These are phyloP conservation scores for Strigamia maritima DNA, from an alignment of 2,888 invertebrate genomes.

Conservation along the genomic window DNA sequence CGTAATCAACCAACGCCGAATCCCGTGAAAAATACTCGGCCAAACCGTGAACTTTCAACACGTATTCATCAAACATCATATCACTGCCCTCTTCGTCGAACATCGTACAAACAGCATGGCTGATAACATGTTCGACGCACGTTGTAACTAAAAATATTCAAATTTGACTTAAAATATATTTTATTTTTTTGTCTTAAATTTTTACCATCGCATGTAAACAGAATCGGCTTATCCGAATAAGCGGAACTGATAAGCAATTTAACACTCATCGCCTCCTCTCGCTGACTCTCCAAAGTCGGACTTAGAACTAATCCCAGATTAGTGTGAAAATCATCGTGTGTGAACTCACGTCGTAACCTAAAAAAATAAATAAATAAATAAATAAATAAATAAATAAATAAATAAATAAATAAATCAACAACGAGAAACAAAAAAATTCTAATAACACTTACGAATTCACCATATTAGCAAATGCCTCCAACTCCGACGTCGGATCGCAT, in stretches of 20 bases:
- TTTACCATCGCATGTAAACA: conserved; percentile 89
- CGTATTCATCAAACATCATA: conserved; percentile 58
- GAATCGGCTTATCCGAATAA: conserved; percentile 61
- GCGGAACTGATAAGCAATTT: conserved; percentile 75
- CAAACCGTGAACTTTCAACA: conserved; percentile 77
- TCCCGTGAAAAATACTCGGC: conserved; percentile 80
- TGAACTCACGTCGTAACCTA: conserved; percentile 58
- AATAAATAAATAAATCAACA: not conserved
- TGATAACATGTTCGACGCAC: conserved; percentile 57
- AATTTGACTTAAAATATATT: not conserved
- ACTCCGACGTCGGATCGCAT: not conserved
- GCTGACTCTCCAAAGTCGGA: conserved; percentile 75
- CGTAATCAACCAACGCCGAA: conserved; percentile 80
- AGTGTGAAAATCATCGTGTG: conserved; percentile 68
- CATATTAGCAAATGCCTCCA: not conserved
- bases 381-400: not conserved
- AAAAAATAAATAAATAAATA: not conserved
- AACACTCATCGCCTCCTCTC: conserved; percentile 77
- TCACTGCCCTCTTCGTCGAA: conserved; percentile 47
- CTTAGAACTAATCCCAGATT: conserved; percentile 89
- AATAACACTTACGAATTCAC: not conserved
- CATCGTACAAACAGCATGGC: conserved; percentile 51
- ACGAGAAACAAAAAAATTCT: not conserved
- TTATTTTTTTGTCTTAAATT: conserved; percentile 29
- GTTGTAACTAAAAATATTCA: conserved; percentile 67